Conservation (phyloP, 2,888 invertebrate species). For the Sinelater perroti region DNA sequence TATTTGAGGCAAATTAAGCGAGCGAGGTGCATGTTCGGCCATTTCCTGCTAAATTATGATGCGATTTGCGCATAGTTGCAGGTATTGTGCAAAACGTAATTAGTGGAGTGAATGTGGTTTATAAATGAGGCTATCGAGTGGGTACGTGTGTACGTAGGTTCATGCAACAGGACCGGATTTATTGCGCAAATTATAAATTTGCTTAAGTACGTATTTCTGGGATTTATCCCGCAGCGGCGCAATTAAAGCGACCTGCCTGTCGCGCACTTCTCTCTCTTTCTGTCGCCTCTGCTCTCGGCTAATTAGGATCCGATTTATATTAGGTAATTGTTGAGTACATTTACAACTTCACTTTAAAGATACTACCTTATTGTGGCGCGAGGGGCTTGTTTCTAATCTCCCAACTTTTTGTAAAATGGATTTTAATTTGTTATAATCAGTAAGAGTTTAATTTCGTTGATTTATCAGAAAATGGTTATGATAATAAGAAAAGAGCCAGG, state of each 20-base stretch:
- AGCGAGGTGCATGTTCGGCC: conserved; percentile 21
- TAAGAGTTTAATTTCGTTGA: no score
- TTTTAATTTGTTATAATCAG: no score
- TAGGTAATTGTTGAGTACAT: no score
- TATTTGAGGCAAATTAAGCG: conserved; percentile 17
- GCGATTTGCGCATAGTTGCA: conserved; percentile 45
- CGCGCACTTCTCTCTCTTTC: no score
- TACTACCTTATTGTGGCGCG: no score
- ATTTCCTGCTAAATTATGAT: conserved; percentile 13
- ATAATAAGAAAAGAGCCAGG: conserved; percentile 4
- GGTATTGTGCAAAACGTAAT: conserved; percentile 52
- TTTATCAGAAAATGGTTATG: conserved; percentile 11
- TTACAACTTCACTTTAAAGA: no score
- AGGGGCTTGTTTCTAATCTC: no score
- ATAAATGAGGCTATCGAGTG: conserved; percentile 52
- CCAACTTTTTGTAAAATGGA: no score
- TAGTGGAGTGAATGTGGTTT: conserved; percentile 51
- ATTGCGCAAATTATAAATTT: conserved; percentile 28
- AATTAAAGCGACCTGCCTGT: conserved; percentile 19
- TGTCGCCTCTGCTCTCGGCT: no score
- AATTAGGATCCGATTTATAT: no score
- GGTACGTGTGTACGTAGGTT: conserved; percentile 42
- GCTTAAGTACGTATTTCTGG: conserved; percentile 26
- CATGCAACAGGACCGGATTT: conserved; percentile 35
- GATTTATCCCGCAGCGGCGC: conserved; percentile 16